Conservation (phyloP, 2,888 invertebrate genomes). For the Himalopsyche kuldschensis region DNA sequence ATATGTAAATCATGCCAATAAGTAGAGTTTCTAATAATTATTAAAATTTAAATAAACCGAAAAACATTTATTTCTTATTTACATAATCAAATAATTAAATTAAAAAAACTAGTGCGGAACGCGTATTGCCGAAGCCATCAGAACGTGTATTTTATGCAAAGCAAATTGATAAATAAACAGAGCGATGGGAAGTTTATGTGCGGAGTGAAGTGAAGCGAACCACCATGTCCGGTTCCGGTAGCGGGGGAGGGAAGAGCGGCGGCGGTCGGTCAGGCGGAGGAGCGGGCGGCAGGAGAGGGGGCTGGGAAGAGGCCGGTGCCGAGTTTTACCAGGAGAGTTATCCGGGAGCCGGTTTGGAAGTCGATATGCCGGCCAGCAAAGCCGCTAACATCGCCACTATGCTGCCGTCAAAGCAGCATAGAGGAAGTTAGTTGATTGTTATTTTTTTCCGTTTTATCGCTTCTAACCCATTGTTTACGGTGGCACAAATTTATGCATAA, state of each 20-base stretch:
- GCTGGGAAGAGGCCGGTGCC: conserved; percentile 84
- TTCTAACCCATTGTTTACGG: too few relatives aligned
- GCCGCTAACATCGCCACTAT: conserved; percentile 75
- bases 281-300: conserved; percentile 26
- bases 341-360: conserved; percentile 61
- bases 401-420: conserved; percentile 78
- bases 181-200: neutral
- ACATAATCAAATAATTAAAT: too few relatives aligned
- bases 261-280: conserved; percentile 18
- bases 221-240: neutral
- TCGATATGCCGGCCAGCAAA: conserved; percentile 67
- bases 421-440: conserved; percentile 61
- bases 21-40: too few relatives aligned
- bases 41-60: too few relatives aligned
- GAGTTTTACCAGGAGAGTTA: conserved; percentile 87
- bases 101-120: too few relatives aligned
- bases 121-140: neutral
- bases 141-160: neutral
- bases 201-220: neutral
- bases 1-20: too few relatives aligned
- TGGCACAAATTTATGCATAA: too few relatives aligned
- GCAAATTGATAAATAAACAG: neutral
- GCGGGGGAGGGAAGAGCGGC: conserved; percentile 24
- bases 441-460: neutral
- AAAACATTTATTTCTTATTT: too few relatives aligned